Percentiles rank a stretch among this genome's conserved stretches.
Evolutionary conservation across 2,888 invertebrate species (phyloP).

Genomic region (Athetis lepigone): DNA sequence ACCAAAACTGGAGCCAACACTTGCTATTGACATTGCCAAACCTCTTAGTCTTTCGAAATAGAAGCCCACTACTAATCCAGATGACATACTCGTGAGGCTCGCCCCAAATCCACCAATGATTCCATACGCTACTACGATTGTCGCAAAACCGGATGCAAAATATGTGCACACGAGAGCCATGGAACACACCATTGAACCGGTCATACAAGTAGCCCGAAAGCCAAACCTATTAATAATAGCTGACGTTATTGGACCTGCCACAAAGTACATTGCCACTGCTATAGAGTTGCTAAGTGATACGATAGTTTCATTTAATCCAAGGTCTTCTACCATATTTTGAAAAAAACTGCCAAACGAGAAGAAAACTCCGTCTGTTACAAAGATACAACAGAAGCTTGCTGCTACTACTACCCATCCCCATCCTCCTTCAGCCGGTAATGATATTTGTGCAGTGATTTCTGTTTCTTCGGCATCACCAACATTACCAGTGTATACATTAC

Average conservation of each 20-base stretch:
- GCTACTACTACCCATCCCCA: conserved; percentile 87
- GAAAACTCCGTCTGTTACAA: conserved; percentile 80
- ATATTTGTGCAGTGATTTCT: conserved; percentile 85
- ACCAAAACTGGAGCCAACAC: conserved; percentile 83
- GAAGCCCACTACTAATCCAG: conserved; percentile 82
- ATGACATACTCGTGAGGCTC: conserved; percentile 80
- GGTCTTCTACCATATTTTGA: conserved; percentile 76
- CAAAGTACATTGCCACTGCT: conserved; percentile 80
- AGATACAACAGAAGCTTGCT: conserved; percentile 74
- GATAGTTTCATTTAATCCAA: conserved; percentile 71
- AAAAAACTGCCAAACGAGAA: conserved; percentile 84
- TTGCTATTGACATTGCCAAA: conserved; percentile 78
- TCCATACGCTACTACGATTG: conserved; percentile 80
- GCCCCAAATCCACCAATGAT: conserved; percentile 79
- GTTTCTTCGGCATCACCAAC: conserved; percentile 81
- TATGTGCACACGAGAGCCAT: conserved; percentile 77
- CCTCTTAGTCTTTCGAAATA: conserved; percentile 84
- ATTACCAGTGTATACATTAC: conserved; percentile 72
- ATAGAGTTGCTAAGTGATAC: conserved; percentile 82
- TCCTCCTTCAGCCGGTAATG: conserved; percentile 82
- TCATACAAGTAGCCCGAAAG: conserved; percentile 83
- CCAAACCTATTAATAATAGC: conserved; percentile 86
- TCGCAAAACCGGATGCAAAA: conserved; percentile 73
- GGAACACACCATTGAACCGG: conserved; percentile 78
- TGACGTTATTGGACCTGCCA: conserved; percentile 80